phyloP scores from a whole-genome alignment of 2,888 invertebrate species.

The Oscheius sp. region DNA sequence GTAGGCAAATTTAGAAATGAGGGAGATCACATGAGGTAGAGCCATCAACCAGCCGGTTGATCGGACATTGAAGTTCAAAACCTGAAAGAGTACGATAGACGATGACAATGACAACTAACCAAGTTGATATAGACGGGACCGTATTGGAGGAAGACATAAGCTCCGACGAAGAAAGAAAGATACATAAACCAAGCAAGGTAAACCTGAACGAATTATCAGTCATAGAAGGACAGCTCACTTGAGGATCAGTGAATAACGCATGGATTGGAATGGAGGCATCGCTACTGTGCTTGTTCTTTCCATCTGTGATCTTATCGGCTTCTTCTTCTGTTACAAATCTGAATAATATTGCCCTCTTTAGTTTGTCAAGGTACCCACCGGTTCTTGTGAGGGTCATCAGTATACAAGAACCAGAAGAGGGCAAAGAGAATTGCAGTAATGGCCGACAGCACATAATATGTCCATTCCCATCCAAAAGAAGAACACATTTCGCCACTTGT shows the following conservation, averaged over 20 bases:
- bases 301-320: slow-evolving; percentile 39
- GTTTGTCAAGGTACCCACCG: neutral
- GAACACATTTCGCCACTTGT: slow-evolving; percentile 48
- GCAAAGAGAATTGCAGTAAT: slow-evolving; percentile 37
- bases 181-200: slow-evolving; percentile 51
- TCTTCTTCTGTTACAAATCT: slow-evolving; percentile 41
- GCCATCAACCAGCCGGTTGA: slow-evolving; percentile 40
- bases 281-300: slow-evolving; percentile 30
- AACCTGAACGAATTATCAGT: neutral
- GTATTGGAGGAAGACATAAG: slow-evolving; percentile 48
- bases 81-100: slow-evolving; percentile 25
- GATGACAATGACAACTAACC: slow-evolving; percentile 2
- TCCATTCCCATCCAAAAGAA: slow-evolving; percentile 45
- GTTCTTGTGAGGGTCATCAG: slow-evolving; percentile 40
- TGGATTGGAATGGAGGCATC: slow-evolving; percentile 35
- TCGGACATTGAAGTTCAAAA: slow-evolving; percentile 39
- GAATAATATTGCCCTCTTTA: neutral
- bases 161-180: slow-evolving; percentile 46
- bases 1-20: slow-evolving; percentile 43
- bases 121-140: slow-evolving; percentile 48
- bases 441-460: slow-evolving; percentile 46
- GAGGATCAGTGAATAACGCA: slow-evolving; percentile 42
- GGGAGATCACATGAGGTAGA: slow-evolving; percentile 43
- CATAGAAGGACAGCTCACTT: slow-evolving; percentile 24
- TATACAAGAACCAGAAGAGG: slow-evolving; percentile 41